A percentile compares a stretch with the other conserved stretches of the same genome.
These are phyloP conservation scores for Chrysocyon brachyurus DNA, from an alignment of 2,797 vertebrate genomes.

Conservation along the genomic window DNA sequence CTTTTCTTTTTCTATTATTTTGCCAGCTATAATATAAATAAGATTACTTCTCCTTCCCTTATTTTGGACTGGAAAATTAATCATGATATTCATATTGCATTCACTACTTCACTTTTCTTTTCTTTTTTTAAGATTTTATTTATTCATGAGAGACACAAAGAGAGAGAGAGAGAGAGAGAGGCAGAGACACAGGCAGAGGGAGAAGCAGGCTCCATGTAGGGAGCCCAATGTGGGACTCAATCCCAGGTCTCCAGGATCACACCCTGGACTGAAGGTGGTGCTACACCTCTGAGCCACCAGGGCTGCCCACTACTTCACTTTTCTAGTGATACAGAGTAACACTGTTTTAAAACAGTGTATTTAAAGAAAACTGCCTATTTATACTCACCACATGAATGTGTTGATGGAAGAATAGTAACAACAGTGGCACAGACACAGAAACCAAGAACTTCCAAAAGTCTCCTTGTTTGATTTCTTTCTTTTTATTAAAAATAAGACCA, in stretches of 20 bases:
- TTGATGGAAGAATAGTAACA: constrained; percentile 15
- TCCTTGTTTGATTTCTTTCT: background rate
- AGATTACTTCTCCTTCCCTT: constrained; percentile 32
- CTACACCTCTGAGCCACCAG: no score
- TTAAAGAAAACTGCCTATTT: background rate
- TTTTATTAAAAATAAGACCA: constrained; percentile 24
- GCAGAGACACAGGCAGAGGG: no score
- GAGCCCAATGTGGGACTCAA: no score
- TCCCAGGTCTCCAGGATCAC: no score
- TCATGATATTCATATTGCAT: background rate
- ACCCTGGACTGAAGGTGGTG: no score
- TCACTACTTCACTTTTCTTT: background rate
- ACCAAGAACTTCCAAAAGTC: constrained; percentile 32
- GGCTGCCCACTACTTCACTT: background rate
- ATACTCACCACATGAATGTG: background rate
- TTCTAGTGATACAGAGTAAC: background rate
- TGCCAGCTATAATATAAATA: background rate
- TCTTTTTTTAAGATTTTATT: no score
- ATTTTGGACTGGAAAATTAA: background rate
- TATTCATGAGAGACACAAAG: no score
- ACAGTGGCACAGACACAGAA: background rate
- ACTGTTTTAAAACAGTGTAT: constrained; percentile 1
- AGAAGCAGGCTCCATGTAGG: no score
- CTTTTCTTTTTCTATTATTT: constrained; percentile 56
- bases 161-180: no score